phyloP scores from a whole-genome alignment of 2,797 vertebrate species.

The Dermochelys coriacea region DNA sequence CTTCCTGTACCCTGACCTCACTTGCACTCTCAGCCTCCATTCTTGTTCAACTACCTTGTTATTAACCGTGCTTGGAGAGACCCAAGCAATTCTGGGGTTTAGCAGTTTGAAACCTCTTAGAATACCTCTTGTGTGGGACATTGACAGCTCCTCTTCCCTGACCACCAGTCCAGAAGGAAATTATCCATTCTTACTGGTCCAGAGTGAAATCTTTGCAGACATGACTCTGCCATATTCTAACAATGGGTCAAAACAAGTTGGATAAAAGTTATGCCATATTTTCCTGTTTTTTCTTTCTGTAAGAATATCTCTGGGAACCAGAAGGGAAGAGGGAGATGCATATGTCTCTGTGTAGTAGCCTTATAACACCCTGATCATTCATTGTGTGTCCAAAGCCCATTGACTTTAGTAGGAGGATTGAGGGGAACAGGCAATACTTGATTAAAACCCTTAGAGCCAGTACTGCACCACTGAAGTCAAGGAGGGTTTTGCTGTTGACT shows the following conservation, averaged over 20 bases:
- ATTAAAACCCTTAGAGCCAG: neutral
- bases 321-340: neutral
- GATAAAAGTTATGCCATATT: neutral
- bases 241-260: neutral
- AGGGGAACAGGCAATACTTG: neutral
- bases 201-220: slow-evolving; percentile 13
- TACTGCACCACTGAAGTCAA: neutral
- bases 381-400: neutral
- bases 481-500: neutral
- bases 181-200: neutral
- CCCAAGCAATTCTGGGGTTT: slow-evolving; percentile 11
- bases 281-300: neutral
- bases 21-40: neutral
- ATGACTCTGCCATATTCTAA: rapidly evolving
- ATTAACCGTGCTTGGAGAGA: slow-evolving; percentile 46
- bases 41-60: neutral
- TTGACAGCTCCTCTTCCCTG: slow-evolving; percentile 32
- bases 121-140: neutral
- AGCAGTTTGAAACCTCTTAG: slow-evolving; percentile 35
- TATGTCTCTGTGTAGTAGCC: neutral
- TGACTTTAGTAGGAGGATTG: neutral
- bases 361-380: neutral
- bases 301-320: neutral
- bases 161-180: slow-evolving; percentile 28
- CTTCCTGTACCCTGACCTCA: neutral